Percentiles rank a stretch among this genome's conserved stretches.
Evolutionary conservation across 2,888 invertebrate genomes (phyloP).

Genomic region (Agrochola circellaris): DNA sequence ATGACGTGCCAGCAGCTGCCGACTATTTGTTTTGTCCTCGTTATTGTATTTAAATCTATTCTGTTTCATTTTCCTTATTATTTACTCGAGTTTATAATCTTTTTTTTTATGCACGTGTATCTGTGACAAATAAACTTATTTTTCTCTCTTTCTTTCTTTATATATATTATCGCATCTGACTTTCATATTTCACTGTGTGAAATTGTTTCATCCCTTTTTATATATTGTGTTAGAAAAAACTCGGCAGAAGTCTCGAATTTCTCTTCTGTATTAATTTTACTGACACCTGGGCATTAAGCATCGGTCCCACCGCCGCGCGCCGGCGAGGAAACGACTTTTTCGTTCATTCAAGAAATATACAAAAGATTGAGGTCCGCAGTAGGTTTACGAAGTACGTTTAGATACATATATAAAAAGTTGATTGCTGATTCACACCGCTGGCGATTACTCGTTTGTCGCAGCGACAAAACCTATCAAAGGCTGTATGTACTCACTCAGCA

Average conservation of each 20-base stretch:
- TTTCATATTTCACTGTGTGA: background rate
- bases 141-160: too few species aligned
- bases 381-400: too few species aligned
- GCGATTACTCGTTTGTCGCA: background rate
- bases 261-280: constrained; percentile 33
- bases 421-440: background rate
- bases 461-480: background rate
- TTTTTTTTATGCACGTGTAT: too few species aligned
- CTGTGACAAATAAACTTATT: too few species aligned
- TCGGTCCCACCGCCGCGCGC: background rate
- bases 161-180: background rate
- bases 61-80: too few species aligned
- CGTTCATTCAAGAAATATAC: background rate
- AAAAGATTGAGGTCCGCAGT: background rate
- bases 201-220: background rate
- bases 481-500: background rate
- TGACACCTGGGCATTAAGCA: constrained; percentile 29
- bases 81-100: too few species aligned
- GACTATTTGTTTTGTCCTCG: too few species aligned
- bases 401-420: background rate
- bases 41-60: too few species aligned
- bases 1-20: too few species aligned
- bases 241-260: constrained; percentile 19
- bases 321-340: background rate
- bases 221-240: constrained; percentile 29